Base-by-base conservation (phyloP, 2,888 invertebrate genomes). In the Liposcelis brunnea region DNA sequence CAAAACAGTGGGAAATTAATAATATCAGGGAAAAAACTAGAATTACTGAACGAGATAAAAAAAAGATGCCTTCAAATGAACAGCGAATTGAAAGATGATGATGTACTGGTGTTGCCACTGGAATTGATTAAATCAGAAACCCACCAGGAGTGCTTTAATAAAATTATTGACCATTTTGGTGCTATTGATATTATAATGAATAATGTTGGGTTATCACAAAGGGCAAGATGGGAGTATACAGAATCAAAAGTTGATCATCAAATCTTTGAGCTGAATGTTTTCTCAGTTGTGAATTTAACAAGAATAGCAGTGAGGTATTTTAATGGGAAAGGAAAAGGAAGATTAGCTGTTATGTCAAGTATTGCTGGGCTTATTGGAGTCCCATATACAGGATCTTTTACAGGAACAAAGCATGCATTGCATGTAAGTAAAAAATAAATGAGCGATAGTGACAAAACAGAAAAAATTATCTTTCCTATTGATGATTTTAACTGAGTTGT, bases 201-300 rank as follows among this genome's bases (percentile, higher is more conserved):
- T 57, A 87, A 87, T 64, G 85, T 85, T 2, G 86, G 85, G 0
- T 64, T 83, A 45, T 80, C 81, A 4, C 86, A 87, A 59, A 66
- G 85, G 50, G 80, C 80, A 1, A 54, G 60, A 15, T 85, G 80
- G 77, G 75, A 77, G 49, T 66, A 75, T 1, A 81, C 79, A 38
- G 73, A 78, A 2, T 49, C 80, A 1, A 60, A 66, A 34, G 83
- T 87, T 0, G 86, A 87, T 59, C 67, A 67, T 40, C 71, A 79
- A 48, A 64, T 85, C 54, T 80, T 87, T 56, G 76, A 84, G 31
- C 58, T 86, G 46, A 84, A 87, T 59, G 80, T 84, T 1, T 78
- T 87, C 51, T 70, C 78, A 0, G 68, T 75, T 4, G 58, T 87
- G 1, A 72, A 77, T 51, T 64, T 87, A 44, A 75, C 77, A 3